Evolutionary conservation across 2,888 invertebrate genomes (phyloP).

Genomic region (Ischnus inquisitorius): DNA sequence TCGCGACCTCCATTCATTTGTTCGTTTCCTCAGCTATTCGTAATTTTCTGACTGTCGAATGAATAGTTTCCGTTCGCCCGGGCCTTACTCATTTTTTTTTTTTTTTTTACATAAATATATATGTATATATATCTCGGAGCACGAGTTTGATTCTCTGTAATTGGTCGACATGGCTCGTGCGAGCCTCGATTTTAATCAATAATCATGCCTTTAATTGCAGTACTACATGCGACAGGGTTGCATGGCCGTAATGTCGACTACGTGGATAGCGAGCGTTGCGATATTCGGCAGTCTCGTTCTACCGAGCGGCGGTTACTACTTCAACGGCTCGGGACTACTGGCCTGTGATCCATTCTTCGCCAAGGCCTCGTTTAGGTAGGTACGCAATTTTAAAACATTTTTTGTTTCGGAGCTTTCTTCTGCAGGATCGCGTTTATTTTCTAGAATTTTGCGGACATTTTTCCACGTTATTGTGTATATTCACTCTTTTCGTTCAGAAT

Average conservation of each 20-base stretch:
- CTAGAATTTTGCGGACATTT: neutral
- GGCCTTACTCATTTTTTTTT: neutral
- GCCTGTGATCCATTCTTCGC: constrained; percentile 96
- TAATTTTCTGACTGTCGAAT: constrained; percentile 74
- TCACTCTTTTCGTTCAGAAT: constrained; percentile 86
- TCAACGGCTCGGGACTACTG: constrained; percentile 94
- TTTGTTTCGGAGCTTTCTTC: neutral
- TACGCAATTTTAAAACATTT: constrained; percentile 43
- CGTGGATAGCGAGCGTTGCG: constrained; percentile 94
- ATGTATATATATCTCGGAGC: too few relatives aligned
- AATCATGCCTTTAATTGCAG: constrained; percentile 74
- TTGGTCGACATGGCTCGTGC: neutral
- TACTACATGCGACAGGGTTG: constrained; percentile 90
- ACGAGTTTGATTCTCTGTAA: neutral
- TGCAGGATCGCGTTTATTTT: neutral
- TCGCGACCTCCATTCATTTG: constrained; percentile 68
- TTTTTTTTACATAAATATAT: neutral
- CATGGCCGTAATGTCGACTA: constrained; percentile 93
- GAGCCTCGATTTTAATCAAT: constrained; percentile 14
- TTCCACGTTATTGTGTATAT: neutral
- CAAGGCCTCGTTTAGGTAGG: constrained; percentile 89
- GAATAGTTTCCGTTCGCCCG: constrained; percentile 43
- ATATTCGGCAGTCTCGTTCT: constrained; percentile 93
- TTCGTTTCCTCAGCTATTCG: constrained; percentile 41
- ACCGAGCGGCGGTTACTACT: constrained; percentile 95